phyloP scores from a whole-genome alignment of 2,797 vertebrate species.

The Trachops cirrhosus region DNA sequence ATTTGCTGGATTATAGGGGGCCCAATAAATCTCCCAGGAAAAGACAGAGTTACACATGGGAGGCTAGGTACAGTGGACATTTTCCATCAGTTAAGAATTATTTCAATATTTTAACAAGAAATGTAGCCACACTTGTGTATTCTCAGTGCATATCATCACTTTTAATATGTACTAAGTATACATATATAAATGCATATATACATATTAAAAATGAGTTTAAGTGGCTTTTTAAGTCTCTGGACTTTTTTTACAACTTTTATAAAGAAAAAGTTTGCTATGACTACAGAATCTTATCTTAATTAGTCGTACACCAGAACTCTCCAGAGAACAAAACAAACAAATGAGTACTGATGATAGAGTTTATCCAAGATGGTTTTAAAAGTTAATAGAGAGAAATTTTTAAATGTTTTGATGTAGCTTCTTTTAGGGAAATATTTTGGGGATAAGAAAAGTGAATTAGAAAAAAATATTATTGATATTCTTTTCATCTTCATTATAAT shows the following conservation, averaged over 20 bases:
- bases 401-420: constrained; percentile 59
- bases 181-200: background rate
- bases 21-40: background rate
- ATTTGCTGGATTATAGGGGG: background rate
- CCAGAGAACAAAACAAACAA: background rate
- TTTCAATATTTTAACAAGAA: constrained; percentile 30
- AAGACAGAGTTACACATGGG: background rate
- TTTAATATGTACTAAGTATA: background rate
- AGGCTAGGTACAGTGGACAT: background rate
- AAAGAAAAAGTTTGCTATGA: background rate
- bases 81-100: constrained; percentile 4
- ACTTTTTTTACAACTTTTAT: background rate
- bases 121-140: background rate
- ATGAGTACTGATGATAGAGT: constrained; percentile 11
- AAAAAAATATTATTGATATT: constrained; percentile 17
- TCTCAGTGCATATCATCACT: background rate
- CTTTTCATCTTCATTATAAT: constrained; percentile 73
- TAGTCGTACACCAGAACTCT: constrained; percentile 22
- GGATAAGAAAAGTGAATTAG: constrained; percentile 48
- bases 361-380: constrained; percentile 48
- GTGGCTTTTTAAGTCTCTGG: background rate
- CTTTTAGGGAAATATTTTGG: background rate
- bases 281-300: constrained; percentile 38
- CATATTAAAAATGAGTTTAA: background rate
- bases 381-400: constrained; percentile 37